Base-by-base conservation (phyloP, 2,113 vertebrate genomes). In the Tyto alba region DNA sequence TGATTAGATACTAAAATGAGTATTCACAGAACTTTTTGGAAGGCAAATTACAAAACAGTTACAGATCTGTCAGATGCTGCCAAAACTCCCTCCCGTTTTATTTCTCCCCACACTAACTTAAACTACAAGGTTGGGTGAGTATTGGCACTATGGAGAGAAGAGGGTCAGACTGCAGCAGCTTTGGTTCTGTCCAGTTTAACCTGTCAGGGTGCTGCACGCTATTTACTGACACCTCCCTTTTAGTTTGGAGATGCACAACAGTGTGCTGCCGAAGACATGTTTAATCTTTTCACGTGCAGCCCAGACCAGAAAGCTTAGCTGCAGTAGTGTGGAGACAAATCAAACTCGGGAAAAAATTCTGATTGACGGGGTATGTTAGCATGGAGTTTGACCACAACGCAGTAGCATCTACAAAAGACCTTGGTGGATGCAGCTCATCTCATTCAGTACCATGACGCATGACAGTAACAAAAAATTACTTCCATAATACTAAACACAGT, bases 101-200 rank as follows among this genome's bases (percentile, higher is more conserved):
- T 43, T 73, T 3, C 32, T 86, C 6, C 0, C 40, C 34, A n/a
- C 45, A 17, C 17, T 53, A 53, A 78, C 19, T 53, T 53, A 64
- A 84, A 34, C 64, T 20, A 36, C 1, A 0, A 78, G 5, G 10
- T 53, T 45, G 5, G 1, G 16, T 11, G 8, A 50, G 30, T 20
- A 7, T 36, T 1, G 1, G 9, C 1, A 0, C 27, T 52, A 29
- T 12, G 32, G 34, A 60, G 30, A 38, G 13, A 38, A 67, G 36
- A 41, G 43, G 17, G 27, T 86, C 41, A 40, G 30, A 40, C 22
- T 25, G 18, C 36, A 72, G 32, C 30, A 73, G 53, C 30, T 86
- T 76, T 62, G 34, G 20, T 88, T 90, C 56, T 66, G 25, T 60
- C 47, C 40, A 56, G 40, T n/a, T 66, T 17, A 60, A 60, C 17